These are phyloP conservation scores for Acanthiza pusilla DNA, from an alignment of 2,797 vertebrate genomes.

Conservation along the genomic window DNA sequence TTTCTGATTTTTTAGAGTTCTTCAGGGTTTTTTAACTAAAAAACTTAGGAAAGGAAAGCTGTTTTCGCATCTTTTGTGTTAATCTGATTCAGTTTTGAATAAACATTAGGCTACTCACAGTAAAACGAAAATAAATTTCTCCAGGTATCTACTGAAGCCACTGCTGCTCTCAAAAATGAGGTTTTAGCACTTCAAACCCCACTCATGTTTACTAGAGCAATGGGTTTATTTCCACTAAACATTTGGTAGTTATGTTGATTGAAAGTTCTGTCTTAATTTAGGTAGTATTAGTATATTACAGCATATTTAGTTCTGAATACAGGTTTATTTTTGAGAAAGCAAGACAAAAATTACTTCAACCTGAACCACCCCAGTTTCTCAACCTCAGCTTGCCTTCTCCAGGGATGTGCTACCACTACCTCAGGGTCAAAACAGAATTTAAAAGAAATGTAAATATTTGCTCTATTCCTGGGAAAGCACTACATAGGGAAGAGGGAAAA, in stretches of 20 bases:
- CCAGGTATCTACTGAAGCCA: background rate
- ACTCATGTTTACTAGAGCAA: background rate
- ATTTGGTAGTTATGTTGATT: background rate
- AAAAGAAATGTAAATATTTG: conserved; percentile 29
- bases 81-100: background rate
- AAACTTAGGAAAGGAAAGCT: background rate
- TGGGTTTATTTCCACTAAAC: background rate
- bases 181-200: background rate
- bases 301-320: background rate
- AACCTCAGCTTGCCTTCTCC: background rate
- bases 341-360: background rate
- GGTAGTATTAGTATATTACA: background rate
- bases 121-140: background rate
- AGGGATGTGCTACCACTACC: background rate
- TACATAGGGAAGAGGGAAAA: background rate
- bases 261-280: background rate
- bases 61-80: background rate
- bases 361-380: background rate
- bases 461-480: background rate
- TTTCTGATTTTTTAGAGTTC: background rate
- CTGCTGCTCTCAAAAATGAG: background rate
- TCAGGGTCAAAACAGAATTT: background rate
- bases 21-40: rapidly evolving
- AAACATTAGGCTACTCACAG: background rate
- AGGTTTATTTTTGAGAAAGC: background rate